Conservation (phyloP, 2,888 invertebrate genomes). For the Hoplodrina ambigua region DNA sequence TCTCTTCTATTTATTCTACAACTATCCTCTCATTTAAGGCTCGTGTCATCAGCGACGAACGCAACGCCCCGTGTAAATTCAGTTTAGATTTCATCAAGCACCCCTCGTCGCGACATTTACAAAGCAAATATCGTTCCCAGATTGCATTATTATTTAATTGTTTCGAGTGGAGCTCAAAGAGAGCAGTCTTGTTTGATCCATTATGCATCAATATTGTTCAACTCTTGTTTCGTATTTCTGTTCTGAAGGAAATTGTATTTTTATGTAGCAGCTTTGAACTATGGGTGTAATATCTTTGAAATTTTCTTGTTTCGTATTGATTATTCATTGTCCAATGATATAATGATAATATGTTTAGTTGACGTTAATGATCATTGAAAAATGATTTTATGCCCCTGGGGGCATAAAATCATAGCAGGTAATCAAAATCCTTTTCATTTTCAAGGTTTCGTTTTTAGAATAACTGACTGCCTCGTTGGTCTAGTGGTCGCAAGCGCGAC, state of each 20-base stretch:
- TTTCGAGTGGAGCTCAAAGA: conserved; percentile 76
- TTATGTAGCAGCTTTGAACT: conserved; percentile 1
- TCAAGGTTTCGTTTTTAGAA: too few relatives aligned
- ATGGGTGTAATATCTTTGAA: conserved; percentile 4
- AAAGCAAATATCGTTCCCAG: conserved; percentile 83
- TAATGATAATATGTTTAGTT: too few relatives aligned
- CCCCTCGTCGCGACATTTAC: conserved; percentile 72
- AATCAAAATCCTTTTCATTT: too few relatives aligned
- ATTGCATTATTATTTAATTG: conserved; percentile 89
- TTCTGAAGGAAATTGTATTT: conserved; percentile 31
- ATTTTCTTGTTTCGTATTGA: background rate
- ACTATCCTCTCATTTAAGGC: conserved; percentile 85
- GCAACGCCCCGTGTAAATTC: conserved; percentile 80
- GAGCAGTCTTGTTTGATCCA: conserved; percentile 73
- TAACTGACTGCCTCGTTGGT: too few relatives aligned
- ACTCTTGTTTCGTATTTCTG: conserved; percentile 48
- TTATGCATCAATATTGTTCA: conserved; percentile 69
- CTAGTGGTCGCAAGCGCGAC: too few relatives aligned
- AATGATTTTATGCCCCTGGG: too few relatives aligned
- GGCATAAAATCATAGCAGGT: background rate
- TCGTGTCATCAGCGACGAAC: conserved; percentile 80
- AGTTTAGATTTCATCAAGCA: conserved; percentile 86
- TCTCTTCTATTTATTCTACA: conserved; percentile 83
- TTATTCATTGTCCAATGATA: background rate
- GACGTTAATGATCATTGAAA: background rate